Base-by-base conservation (phyloP, 2,113 vertebrate genomes). In the Coptodon rendalli region DNA sequence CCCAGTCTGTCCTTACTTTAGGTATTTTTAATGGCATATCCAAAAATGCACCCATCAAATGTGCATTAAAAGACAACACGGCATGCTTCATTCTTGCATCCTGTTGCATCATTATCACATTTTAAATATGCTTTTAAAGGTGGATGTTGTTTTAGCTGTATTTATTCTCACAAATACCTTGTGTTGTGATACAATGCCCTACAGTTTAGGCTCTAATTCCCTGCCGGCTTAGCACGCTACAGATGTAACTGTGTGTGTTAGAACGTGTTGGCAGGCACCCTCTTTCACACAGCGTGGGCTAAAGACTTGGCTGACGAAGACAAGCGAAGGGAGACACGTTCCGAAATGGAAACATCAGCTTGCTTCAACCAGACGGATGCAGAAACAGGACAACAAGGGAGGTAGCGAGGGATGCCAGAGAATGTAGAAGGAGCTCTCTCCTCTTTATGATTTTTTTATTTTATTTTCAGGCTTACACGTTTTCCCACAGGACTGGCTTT, bases 231-330 rank as follows among this genome's bases (percentile, higher is more conserved):
- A 81, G 86, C 86, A 71, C 56, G 16, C 89, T 83, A 85, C 93
- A 92, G 92, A 89, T 91, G 91, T 89, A 92, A 89, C 83, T 78
- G 85, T 87, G 89, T 84, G 85, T 82, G 87, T 89, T 79, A 71
- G 85, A 90, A 92, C 40, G 76, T 90, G 86, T 92, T 95, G 94
- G 93, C 94, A 91, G 85, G 68, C 88, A 11, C 87, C 84, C 54
- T 29, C 34, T 73, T 92, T 91, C 89, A 89, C 90, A 91, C 85
- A 85, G 88, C 86, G 93, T 94, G 90, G 92, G 93, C 90, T 78
- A 88, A 86, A 93, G 94, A 94, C 90, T 93, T 94, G 93, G 92
- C 94, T 34, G 86, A 83, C 10, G 48, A 92, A 93, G 89, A 90
- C 90, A 84, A 89, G 50, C 36, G 45, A 48, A 85, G 86, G 91